Evolutionary conservation across 2,113 vertebrate genomes (phyloP).

Genomic region (Malurus elegans): DNA sequence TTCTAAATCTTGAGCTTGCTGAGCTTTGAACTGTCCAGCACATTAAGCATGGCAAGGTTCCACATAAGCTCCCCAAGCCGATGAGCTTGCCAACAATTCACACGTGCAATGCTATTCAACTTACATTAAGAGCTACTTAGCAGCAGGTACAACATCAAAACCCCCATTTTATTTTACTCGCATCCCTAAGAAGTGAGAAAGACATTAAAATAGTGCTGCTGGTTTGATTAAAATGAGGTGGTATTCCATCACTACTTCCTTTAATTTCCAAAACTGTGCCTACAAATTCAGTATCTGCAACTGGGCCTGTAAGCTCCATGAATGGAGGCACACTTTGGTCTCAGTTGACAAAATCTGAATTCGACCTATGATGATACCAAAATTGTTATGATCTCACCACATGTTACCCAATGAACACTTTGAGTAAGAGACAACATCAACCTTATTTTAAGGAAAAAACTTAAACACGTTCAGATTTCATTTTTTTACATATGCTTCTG

Average conservation of each 20-base stretch:
- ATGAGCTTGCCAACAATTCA: neutral
- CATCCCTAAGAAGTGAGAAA: neutral
- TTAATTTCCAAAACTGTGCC: neutral
- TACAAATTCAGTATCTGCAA: neutral
- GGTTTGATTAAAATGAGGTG: neutral
- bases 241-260: neutral
- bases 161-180: neutral
- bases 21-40: constrained; percentile 35
- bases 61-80: neutral
- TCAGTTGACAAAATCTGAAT: neutral
- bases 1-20: neutral
- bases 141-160: constrained; percentile 7
- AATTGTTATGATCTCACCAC: neutral
- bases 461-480: neutral
- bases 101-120: neutral
- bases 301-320: neutral
- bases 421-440: neutral
- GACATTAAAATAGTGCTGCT: neutral
- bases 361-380: neutral
- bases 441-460: neutral
- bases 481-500: neutral
- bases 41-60: constrained; percentile 20
- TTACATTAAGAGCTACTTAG: constrained; percentile 4
- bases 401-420: neutral
- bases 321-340: neutral